Evolutionary conservation across 2,888 invertebrate species (phyloP), one percentile per base, ranked within the genome.

Genomic region (Lymantria dispar): DNA sequence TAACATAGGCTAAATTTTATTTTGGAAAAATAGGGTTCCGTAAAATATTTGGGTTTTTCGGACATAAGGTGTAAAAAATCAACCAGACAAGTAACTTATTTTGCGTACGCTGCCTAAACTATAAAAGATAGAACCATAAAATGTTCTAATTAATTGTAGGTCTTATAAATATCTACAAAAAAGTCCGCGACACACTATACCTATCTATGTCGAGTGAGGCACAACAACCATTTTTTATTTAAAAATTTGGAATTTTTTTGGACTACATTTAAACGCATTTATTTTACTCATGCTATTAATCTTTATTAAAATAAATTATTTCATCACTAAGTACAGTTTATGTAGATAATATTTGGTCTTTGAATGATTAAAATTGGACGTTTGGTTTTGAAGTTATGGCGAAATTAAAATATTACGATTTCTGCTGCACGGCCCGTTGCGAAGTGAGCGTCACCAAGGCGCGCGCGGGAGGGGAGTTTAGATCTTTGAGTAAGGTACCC

Each of bases 361-460:
- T 47, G 47, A 13, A 56, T 45, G 2, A 44, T 45, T 43, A 56
- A 48, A 40, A 36, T 36, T 36, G 36, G 36, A 36, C 36, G 36
- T 36, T 36, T 36, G 36, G 36, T 36, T 36, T 36, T 36, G 36
- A 36, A 22, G 22, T 22, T 22, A 22, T 22, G 22, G 22, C 22
- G 22, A 22, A 22, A 22, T 22, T 22, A 22, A 36, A 36, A 36
- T 36, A 36, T 36, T 36, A 36, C 36, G 9, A 36, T 36, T 36
- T 36, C 36, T 36, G 36, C 22, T 5, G 22, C 22, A 22, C 22
- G 22, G 22, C 22, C 22, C 36, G 36, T 36, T 36, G 36, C 36
- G 36, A 36, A 36, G 36, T 36, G 36, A 36, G 36, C 22, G 7
- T 36, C 22, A 22, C 22, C 22, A 22, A 22, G 22, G 12, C 12